Base-by-base conservation (phyloP, 1,140 invertebrate genomes). In the Pectinophora gossypiella region DNA sequence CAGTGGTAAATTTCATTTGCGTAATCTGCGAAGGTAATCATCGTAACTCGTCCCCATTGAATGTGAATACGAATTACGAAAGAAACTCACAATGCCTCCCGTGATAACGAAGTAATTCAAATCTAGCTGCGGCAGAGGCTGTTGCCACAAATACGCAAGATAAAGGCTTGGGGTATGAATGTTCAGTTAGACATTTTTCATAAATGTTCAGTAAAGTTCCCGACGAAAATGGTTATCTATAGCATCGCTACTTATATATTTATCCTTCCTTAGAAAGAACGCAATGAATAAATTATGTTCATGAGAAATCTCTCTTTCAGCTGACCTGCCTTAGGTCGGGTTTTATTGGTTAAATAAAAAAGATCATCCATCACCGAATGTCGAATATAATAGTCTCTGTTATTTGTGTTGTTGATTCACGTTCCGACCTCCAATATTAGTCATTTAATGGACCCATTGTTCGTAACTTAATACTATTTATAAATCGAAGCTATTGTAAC, bases 1-100 rank as follows among this genome's bases (percentile, higher is more conserved):
- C 13, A n/a, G 49, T 35, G 16, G 51, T 54, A 66, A 66, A 59
- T 56, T 66, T 49, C 54, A 56, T 54, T 60, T 32, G 40, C 54
- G 23, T 59, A 59, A 66, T 62, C 50, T 45, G 16, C 45, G 23
- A 38, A n/a, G n/a, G n/a, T n/a, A n/a, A n/a, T n/a, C 52, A 54
- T 36, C 47, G 45, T 59, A 60, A 55, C 56, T 59, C 56, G 46
- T 52, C 42, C 56, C 51, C 46, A 27, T 12, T 12, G 5, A 27
- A 27, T 27, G 23, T 6, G 23, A 5, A 27, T 6, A 12, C 23
- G n/a, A n/a, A n/a, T n/a, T n/a, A n/a, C n/a, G 12, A 27, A 6
- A 27, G 23, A 27, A 27, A 27, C 23, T 27, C 23, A 27, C 12
- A 6, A 27, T 27, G 12, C 12, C 23, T 27, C 23, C 12, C 23